Base-by-base conservation (phyloP, 2,113 vertebrate species). In the Salminus brasiliensis region DNA sequence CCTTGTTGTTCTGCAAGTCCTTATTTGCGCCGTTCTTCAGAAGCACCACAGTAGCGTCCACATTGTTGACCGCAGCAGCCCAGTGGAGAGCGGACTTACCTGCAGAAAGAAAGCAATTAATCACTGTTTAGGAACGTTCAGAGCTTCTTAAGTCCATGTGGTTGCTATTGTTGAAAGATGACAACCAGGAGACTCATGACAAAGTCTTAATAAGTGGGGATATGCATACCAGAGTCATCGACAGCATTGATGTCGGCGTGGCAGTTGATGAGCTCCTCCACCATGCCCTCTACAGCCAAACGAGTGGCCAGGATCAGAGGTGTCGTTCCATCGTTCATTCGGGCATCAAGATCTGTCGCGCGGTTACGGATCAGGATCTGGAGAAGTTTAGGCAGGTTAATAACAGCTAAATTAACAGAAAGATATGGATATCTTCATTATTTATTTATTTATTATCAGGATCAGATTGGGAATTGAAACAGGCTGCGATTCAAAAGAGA, bases 1-100 rank as follows among this genome's bases (percentile, higher is more conserved):
- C 98, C 96, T 98, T 99, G 89, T 98, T 99, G 86, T 97, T 96
- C 86, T 99, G 98, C 94, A 99, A 96, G 83, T 99, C 98, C 66
- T 99, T 99, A 85, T 99, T 99, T 81, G 97, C 97, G 0, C 96
- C 96, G 0, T 96, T 98, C 91, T 99, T 99, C 41, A 99, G 90
- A 0, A 99, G 94, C 23, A 95, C 95, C 0, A 95, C 52, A 0
- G 96, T 96, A 0, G 98, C 97, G 2, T 99, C 97, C 68, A 98
- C 92, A 0, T 99, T 99, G 80, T 99, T 99, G 25, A 99, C 98
- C 0, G 98, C 97, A 0, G 98, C 97, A 0, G 98, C 97, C 98
- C 98, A 99, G 74, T 99, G 98, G 47, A 99, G 87, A 0, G 97
- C 96, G 0, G 98, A 99, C 88, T 98, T 99, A 83, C 98, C 98